phyloP scores from a whole-genome alignment of 2,797 vertebrate genomes.

The Pelobates cultripes region DNA sequence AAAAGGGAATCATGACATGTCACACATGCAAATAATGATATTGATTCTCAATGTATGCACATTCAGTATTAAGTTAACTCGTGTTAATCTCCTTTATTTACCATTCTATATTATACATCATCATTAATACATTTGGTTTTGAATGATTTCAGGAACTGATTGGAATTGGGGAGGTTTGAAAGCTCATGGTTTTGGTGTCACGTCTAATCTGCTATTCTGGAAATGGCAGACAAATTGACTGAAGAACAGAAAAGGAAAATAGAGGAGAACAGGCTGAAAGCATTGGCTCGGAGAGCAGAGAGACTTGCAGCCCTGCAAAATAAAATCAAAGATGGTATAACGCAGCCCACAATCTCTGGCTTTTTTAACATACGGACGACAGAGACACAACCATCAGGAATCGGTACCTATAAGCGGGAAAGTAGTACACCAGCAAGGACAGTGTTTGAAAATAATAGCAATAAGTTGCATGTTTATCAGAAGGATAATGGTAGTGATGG shows the following conservation, averaged over 20 bases:
- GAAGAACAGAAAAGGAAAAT: conserved; percentile 88
- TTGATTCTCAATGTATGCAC: too few species aligned
- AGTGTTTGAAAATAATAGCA: not conserved
- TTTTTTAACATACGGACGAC: not conserved
- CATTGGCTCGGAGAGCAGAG: conserved; percentile 88
- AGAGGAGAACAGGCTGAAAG: conserved; percentile 88
- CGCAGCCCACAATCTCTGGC: not conserved
- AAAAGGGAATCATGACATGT: too few species aligned
- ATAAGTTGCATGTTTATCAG: conserved; percentile 3
- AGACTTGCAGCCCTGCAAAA: conserved; percentile 74
- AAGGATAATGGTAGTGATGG: not conserved
- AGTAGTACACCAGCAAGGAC: conserved; percentile 38
- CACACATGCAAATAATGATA: too few species aligned
- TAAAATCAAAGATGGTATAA: conserved; percentile 21
- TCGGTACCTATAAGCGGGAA: conserved; percentile 20
- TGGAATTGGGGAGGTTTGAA: not conserved
- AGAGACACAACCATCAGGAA: conserved; percentile 1
- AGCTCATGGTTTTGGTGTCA: conserved; percentile 19
- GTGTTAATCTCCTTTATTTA: too few species aligned
- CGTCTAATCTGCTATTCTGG: conserved; percentile 30
- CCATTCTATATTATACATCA: too few species aligned
- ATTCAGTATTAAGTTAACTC: too few species aligned
- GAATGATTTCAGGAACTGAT: not conserved
- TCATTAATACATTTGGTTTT: conserved; percentile 3
- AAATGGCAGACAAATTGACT: conserved; percentile 86